phyloP scores from a whole-genome alignment of 92 coral and sea anemone species.

The Paragorgia papillata region DNA sequence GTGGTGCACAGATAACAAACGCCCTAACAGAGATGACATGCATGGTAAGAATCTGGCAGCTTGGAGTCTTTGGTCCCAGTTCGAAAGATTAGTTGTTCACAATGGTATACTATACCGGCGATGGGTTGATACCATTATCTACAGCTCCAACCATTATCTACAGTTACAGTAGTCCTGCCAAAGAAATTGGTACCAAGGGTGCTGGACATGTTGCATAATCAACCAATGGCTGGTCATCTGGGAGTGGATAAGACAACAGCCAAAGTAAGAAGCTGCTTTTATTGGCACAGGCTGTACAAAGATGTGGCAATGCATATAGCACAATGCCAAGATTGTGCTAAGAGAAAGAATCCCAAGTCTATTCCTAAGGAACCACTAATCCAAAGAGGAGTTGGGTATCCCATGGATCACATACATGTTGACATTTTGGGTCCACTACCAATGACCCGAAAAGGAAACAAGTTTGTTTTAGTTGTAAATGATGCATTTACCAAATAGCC shows the following conservation, averaged over 20 bases:
- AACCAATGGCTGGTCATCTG: slow-evolving; percentile 18
- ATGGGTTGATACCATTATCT: no score
- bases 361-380: slow-evolving; percentile 31
- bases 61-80: no score
- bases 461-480: slow-evolving; percentile 14
- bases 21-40: no score
- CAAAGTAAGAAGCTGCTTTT: slow-evolving; percentile 21
- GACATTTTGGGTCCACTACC: slow-evolving; percentile 13
- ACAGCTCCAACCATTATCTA: no score
- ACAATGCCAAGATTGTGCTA: slow-evolving; percentile 25
- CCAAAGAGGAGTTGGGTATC: slow-evolving; percentile 27
- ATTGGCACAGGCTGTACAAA: slow-evolving; percentile 24
- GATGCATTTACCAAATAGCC: slow-evolving; percentile 24
- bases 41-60: no score
- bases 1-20: no score
- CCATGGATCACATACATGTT: slow-evolving; percentile 9
- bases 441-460: slow-evolving; percentile 23
- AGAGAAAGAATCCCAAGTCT: slow-evolving; percentile 22
- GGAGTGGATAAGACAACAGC: slow-evolving; percentile 23
- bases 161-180: slow-evolving; percentile 19
- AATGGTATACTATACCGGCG: no score
- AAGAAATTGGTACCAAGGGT: slow-evolving; percentile 1
- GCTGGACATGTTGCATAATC: slow-evolving; percentile 26
- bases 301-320: slow-evolving; percentile 29
- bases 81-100: no score